These are phyloP conservation scores for Heliconius hortense DNA, from an alignment of 2,888 invertebrate genomes.

Conservation along the genomic window DNA sequence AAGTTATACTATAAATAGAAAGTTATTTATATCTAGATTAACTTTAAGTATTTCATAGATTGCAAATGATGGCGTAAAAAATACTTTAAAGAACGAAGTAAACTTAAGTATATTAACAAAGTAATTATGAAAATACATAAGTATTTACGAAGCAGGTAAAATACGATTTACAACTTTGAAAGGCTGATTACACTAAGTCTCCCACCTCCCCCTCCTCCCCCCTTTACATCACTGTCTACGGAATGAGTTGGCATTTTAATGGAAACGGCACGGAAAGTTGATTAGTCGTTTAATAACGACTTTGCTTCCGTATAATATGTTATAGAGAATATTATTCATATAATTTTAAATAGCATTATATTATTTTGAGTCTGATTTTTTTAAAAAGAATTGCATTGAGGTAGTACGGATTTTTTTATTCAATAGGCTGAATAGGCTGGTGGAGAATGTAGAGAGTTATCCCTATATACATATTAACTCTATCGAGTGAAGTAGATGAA, in stretches of 20 bases:
- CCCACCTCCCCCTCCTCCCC: not conserved
- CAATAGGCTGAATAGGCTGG: too few relatives aligned
- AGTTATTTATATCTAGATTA: not conserved
- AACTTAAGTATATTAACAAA: not conserved
- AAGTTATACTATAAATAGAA: too few relatives aligned
- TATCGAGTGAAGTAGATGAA: too few relatives aligned
- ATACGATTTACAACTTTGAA: constrained; percentile 9
- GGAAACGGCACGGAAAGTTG: constrained; percentile 9
- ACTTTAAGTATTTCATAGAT: not conserved
- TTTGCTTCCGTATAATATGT: not conserved
- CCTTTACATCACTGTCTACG: constrained; percentile 5
- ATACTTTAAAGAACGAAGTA: not conserved
- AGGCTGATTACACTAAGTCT: not conserved
- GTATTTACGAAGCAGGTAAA: constrained; percentile 1
- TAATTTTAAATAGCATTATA: too few relatives aligned
- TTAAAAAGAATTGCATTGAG: too few relatives aligned
- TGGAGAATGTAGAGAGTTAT: too few relatives aligned
- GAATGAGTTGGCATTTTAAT: constrained; percentile 21
- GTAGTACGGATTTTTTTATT: too few relatives aligned
- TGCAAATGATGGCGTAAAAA: not conserved
- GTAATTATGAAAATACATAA: not conserved
- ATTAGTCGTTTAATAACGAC: constrained; percentile 1
- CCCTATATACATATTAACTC: too few relatives aligned
- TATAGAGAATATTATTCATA: too few relatives aligned
- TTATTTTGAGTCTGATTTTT: too few relatives aligned